A percentile compares a stretch with the other conserved stretches of the same genome.
phyloP scores from a whole-genome alignment of 2,797 vertebrate genomes.

The Coregonus suidteri region DNA sequence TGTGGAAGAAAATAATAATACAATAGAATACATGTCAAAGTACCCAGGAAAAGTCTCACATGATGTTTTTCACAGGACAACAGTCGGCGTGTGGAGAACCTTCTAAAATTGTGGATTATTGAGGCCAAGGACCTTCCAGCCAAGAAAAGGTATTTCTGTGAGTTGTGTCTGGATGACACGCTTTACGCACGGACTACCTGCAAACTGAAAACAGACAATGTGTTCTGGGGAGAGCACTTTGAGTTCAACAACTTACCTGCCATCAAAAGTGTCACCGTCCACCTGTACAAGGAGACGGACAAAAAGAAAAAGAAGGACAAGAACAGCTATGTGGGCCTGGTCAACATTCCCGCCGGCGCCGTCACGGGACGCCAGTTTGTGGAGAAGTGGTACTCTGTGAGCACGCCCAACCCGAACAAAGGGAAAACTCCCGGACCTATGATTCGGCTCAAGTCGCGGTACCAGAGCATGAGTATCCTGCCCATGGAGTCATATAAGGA shows the following conservation, averaged over 20 bases:
- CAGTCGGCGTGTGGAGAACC: conserved; percentile 86
- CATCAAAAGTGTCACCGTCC: conserved; percentile 86
- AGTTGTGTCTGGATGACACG: conserved; percentile 94
- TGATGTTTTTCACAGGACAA: conserved; percentile 80
- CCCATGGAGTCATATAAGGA: conserved; percentile 99
- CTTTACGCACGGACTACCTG: conserved; percentile 95
- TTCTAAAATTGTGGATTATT: conserved; percentile 93
- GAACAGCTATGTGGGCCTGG: conserved; percentile 91
- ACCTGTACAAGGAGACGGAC: conserved; percentile 95
- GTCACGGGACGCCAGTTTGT: conserved; percentile 89
- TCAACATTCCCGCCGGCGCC: conserved; percentile 86
- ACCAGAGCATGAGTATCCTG: conserved; percentile 90
- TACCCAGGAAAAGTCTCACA: too few relatives aligned
- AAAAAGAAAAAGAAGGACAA: conserved; percentile 98
- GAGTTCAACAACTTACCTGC: conserved; percentile 89
- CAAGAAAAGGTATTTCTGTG: conserved; percentile 92
- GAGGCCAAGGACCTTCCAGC: conserved; percentile 94
- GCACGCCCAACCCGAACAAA: conserved; percentile 89
- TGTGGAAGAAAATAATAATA: not conserved
- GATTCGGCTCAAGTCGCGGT: conserved; percentile 89
- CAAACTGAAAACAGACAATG: conserved; percentile 92
- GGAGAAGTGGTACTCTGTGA: conserved; percentile 95
- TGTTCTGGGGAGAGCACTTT: conserved; percentile 98
- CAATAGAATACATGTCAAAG: not conserved
- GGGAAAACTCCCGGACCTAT: conserved; percentile 76